Evolutionary conservation across 2,888 invertebrate genomes (phyloP).

Genomic region (Quadroppia sp.): DNA sequence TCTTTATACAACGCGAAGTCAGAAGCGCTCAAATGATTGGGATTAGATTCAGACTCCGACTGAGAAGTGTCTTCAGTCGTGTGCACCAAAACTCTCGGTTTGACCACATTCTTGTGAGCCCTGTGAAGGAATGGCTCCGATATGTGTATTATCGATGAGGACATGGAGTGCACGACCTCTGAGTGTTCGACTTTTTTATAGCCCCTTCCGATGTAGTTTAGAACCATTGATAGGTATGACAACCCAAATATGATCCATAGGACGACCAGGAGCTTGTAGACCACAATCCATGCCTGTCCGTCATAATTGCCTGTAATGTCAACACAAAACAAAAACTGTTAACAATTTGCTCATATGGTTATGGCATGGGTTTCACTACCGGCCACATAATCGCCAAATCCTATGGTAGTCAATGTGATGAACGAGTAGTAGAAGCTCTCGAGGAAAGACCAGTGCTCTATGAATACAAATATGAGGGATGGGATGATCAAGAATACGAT

Average conservation of each 20-base stretch:
- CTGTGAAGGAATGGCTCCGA: conserved; percentile 21
- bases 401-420: conserved; percentile 60
- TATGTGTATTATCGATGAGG: background rate
- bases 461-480: conserved; percentile 73
- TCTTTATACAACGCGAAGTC: background rate
- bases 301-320: conserved; percentile 46
- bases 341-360: background rate
- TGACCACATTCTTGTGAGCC: background rate
- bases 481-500: conserved; percentile 80
- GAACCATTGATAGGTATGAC: conserved; percentile 77
- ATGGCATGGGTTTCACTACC: background rate
- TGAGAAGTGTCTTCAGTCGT: background rate
- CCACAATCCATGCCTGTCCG: conserved; percentile 49
- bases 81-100: too few relatives aligned
- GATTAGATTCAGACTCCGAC: background rate
- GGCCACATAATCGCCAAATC: conserved; percentile 85
- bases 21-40: background rate
- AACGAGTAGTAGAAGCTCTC: conserved; percentile 78
- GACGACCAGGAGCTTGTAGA: conserved; percentile 75
- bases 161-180: conserved; percentile 18
- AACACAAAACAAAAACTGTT: background rate
- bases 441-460: conserved; percentile 79
- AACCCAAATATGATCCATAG: conserved; percentile 86
- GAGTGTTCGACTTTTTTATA: conserved; percentile 29
- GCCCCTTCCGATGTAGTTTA: conserved; percentile 49